These are phyloP conservation scores for Campylomormyrus numenius DNA, from an alignment of 2,113 vertebrate species.

Conservation along the genomic window DNA sequence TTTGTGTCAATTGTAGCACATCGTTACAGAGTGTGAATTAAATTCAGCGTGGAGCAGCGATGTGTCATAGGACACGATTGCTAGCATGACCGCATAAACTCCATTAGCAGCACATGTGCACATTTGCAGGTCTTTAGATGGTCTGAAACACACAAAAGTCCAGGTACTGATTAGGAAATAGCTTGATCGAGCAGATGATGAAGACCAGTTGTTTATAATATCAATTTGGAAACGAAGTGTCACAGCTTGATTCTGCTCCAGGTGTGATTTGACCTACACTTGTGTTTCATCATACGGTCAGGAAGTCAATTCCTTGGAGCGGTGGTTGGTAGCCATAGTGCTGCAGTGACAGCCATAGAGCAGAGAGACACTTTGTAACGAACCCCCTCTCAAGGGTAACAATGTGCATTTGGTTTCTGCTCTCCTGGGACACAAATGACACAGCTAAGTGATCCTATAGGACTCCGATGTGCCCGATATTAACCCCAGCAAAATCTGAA, in stretches of 20 bases:
- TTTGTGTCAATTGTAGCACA: background rate
- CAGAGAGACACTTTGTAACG: background rate
- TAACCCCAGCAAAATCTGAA: background rate
- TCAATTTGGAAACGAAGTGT: background rate
- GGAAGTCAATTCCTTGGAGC: background rate
- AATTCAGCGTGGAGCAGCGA: background rate
- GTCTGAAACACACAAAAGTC: background rate
- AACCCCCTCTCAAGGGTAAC: background rate
- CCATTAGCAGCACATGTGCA: background rate
- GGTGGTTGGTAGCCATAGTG: background rate
- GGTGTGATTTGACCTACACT: background rate
- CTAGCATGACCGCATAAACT: background rate
- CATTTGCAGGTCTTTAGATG: background rate
- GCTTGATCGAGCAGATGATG: background rate
- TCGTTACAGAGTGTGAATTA: background rate
- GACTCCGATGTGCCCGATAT: conserved; percentile 9
- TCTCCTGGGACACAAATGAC: background rate
- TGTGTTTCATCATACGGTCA: background rate
- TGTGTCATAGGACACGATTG: background rate
- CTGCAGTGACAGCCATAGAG: background rate
- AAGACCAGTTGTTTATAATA: background rate
- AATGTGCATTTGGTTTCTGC: background rate
- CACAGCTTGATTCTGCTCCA: background rate
- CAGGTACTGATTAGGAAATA: background rate
- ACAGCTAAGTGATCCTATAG: conserved; percentile 1